A percentile compares a stretch with the other conserved stretches of the same genome.
phyloP scores from a whole-genome alignment of 2,888 invertebrate genomes.

The Bombyx huttoni region DNA sequence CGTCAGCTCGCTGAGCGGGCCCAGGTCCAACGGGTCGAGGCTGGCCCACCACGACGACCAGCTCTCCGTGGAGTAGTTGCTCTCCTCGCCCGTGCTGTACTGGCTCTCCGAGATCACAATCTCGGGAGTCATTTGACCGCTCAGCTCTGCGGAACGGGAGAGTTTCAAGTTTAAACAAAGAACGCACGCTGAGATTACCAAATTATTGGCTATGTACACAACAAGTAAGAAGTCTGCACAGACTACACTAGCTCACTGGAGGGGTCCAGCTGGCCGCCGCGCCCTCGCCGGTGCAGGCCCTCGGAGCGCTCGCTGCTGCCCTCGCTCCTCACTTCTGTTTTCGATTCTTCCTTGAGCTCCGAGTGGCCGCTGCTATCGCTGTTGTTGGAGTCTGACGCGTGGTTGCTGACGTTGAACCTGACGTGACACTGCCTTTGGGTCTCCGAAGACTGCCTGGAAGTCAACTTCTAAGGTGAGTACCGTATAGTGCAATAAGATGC shows the following conservation, averaged over 20 bases:
- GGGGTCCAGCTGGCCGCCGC: constrained; percentile 11
- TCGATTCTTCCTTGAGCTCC: constrained; percentile 16
- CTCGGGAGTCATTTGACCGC: constrained; percentile 27
- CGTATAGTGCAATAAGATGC: background rate
- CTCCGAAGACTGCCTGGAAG: constrained; percentile 32
- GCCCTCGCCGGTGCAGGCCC: constrained; percentile 4
- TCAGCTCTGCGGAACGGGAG: constrained; percentile 7
- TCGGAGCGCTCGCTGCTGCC: constrained; percentile 6
- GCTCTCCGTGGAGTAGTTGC: constrained; percentile 17
- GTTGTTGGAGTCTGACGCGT: constrained; percentile 39
- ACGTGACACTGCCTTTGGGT: constrained; percentile 28
- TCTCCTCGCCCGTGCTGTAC: constrained; percentile 27
- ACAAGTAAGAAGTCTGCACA: no score
- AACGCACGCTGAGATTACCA: no score
- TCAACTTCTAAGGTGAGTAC: background rate
- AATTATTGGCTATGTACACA: no score
- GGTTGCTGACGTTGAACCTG: constrained; percentile 32
- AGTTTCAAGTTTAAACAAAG: background rate
- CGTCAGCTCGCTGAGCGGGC: constrained; percentile 62
- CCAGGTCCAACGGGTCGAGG: constrained; percentile 63
- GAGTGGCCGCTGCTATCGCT: constrained; percentile 39
- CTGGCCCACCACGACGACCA: constrained; percentile 10
- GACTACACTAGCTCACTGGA: constrained; percentile 9
- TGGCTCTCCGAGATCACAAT: constrained; percentile 20
- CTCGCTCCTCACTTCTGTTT: constrained; percentile 7